Base-by-base conservation (phyloP, 1,140 invertebrate genomes). In the Macrobrachium nipponense region DNA sequence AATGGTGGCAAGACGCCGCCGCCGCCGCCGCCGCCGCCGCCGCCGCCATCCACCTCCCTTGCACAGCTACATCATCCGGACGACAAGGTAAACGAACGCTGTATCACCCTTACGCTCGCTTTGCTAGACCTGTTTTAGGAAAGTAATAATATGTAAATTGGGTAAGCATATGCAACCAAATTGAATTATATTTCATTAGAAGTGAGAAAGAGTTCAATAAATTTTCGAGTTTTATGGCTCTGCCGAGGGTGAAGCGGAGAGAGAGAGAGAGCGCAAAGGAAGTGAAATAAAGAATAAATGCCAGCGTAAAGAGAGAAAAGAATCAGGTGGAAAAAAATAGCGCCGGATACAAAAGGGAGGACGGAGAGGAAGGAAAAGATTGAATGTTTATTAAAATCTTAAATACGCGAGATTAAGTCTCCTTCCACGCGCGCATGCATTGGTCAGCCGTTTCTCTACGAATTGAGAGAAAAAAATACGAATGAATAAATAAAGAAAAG, bases 151-250 rank as follows among this genome's bases (percentile, higher is more conserved):
- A 86, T 86, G 83, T 62, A 86, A 86, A 86, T 86, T 79, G 66
- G 66, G 59, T 86, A 86, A 86, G 83, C 83, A 86, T 86, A 86
- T 86, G 83, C 83, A 86, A 58, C 77, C 23, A 72, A 86, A 86
- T 79, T 86, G 66, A 86, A 73, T 86, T 86, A 86, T 80, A 86
- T 86, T 86, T 86, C 83, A 80, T 86, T 86, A 86, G 68, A 80
- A 60, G 77, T 51, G 68, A 72, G 76, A 80, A 86, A 86, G 83
- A 86, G 77, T 86, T 86, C 77, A 80, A 79, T 85, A 66, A 78
- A 62, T 85, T 79, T 85, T 85, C 20, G 66, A 27, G 58, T 73
- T 44, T 80, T 59, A 43, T 75, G 58, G 61, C 14, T 14, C n/a
- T 20, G 64, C 17, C 12, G 36, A 23, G 36, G 66, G 36, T 27